Evolutionary conservation across 2,888 invertebrate species (phyloP), one percentile per base, ranked within the genome.

Genomic region (Dicyrtomina minuta): DNA sequence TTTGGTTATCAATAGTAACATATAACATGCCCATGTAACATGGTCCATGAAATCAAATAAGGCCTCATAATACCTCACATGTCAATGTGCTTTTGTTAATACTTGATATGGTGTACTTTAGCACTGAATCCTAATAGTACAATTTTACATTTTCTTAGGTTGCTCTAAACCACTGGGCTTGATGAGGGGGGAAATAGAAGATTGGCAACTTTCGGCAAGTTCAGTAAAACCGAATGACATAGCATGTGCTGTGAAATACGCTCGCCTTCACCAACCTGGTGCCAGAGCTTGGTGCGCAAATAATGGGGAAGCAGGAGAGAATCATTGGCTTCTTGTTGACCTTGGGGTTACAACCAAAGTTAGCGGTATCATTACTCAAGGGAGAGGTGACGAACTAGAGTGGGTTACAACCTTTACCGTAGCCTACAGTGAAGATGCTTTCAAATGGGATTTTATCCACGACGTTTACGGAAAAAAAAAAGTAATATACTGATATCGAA

Each of bases 181-280:
- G 81, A 84, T 84, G 73, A 81, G 83, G 1, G 84, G 84, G 0
- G 80, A 80, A 20, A 83, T 85, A 56, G 80, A 82, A 74, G 84
- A 85, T 79, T 84, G 84, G 84, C 85, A 85, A 78, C 81, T 85
- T 71, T 82, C 84, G 10, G 83, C 84, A n/a, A 83, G 83, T 12
- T 83, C 83, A 13, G 81, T 81, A n/a, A 81, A 82, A 72, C 81
- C 80, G 41, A 82, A 72, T 49, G 77, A 78, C 64, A 41, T 70
- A 10, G 70, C 81, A 15, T 84, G 84, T 77, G 81, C 82, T 70
- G 83, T 83, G 72, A 81, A 83, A 72, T 83, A 82, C 75, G 84
- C 83, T 20, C 79, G 85, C 12, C 80, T 84, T 13, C 83, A 84
- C 78, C 81, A 82, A 27, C 82, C 82, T 5, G 82, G 82, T 69